phyloP scores from a whole-genome alignment of 1,140 invertebrate species.

The Lysiphlebus fabarum region DNA sequence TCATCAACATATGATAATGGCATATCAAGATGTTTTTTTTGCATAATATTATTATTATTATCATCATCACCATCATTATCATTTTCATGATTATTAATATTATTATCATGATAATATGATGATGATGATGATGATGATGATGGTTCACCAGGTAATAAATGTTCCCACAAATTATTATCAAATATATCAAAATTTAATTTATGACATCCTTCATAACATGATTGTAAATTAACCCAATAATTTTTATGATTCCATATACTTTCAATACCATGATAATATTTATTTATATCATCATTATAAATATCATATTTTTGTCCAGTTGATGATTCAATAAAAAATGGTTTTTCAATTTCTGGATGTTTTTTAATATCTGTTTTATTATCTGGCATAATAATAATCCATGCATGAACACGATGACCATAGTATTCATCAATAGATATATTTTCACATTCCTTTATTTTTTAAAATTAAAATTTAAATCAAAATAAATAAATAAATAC shows the following conservation, averaged over 20 bases:
- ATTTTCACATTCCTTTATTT: not conserved
- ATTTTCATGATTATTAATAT: constrained; percentile 33
- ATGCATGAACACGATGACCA: constrained; percentile 76
- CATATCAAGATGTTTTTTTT: constrained; percentile 74
- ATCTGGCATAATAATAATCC: constrained; percentile 71
- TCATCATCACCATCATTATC: constrained; percentile 37
- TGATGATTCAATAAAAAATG: constrained; percentile 80
- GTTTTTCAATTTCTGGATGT: constrained; percentile 57
- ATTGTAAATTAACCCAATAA: constrained; percentile 79
- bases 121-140: too few relatives aligned
- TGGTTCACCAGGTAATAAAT: constrained; percentile 67
- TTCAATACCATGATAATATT: constrained; percentile 75
- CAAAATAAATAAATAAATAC: constrained; percentile 3
- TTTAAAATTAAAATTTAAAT: not conserved
- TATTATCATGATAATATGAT: too few relatives aligned
- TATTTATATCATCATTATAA: constrained; percentile 56
- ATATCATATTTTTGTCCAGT: constrained; percentile 58
- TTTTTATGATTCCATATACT: constrained; percentile 84
- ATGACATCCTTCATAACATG: constrained; percentile 49
- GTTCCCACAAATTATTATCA: constrained; percentile 65
- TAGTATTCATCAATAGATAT: constrained; percentile 67
- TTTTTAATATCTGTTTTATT: constrained; percentile 43
- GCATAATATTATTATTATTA: constrained; percentile 37
- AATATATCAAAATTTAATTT: constrained; percentile 60
- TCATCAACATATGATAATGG: constrained; percentile 74